Base-by-base conservation (phyloP, 1,140 invertebrate genomes). In the Cydia pomonella region DNA sequence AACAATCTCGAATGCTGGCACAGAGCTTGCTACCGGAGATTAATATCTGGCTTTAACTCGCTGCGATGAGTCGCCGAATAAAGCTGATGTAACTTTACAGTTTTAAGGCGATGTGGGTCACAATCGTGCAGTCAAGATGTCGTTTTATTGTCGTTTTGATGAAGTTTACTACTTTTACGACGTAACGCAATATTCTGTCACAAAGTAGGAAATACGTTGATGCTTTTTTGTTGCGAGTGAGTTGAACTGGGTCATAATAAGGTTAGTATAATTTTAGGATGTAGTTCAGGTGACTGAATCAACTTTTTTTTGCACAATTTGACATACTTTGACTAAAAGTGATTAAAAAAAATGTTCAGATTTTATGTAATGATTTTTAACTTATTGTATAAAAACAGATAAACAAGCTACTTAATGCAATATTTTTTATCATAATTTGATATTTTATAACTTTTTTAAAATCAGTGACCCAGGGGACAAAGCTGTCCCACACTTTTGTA, bases 1-100 rank as follows among this genome's bases (percentile, higher is more conserved):
- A 21, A 23, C 21, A 10, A 23, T 59, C 7, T 12, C 21, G 53
- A 59, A 59, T 23, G 5, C 53, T 9, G 10, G 18, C 53, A 90
- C 86, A 86, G 89, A 89, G 33, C 33, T 38, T 90, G 91, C 86
- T 87, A 85, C 84, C 81, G 84, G 84, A 92, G 91, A 93, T 93
- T 93, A 92, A 93, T 93, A 93, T 93, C 91, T 87, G 87, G 86
- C 80, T 90, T 91, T 91, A 92, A 92, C 86, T 92, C 85, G 85
- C 82, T 84, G 89, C 86, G 84, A 88, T 91, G 89, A 88, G 88
- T 92, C 88, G 87, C 80, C 84, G 87, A 87, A 87, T 90, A 87
- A 89, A 87, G 87, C 79, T 85, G 84, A 87, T 88, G 84, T 89
- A 87, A 89, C 83, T 89, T 87, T 82, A 81, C 81, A 87, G 81